phyloP scores from a whole-genome alignment of 2,113 vertebrate species.

The Rhinogobius similis region DNA sequence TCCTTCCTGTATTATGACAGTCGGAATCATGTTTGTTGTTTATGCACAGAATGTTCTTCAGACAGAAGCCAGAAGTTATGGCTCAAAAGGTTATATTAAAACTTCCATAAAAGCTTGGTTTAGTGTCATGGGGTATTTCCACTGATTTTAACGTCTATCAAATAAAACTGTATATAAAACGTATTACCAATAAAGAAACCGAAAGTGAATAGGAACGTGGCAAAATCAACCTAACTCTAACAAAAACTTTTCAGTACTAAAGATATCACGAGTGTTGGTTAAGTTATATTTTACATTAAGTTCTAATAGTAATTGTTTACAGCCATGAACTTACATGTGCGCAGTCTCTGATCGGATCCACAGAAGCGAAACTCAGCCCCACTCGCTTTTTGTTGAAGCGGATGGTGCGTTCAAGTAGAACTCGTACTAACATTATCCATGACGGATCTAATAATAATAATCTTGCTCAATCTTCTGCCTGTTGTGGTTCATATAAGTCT shows the following conservation, averaged over 20 bases:
- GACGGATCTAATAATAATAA: neutral
- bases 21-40: neutral
- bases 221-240: neutral
- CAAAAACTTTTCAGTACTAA: neutral
- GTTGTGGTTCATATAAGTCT: neutral
- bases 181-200: slow-evolving; percentile 27
- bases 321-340: slow-evolving; percentile 1
- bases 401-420: neutral
- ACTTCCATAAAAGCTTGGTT: neutral
- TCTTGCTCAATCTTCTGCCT: neutral
- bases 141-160: neutral
- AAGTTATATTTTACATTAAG: neutral
- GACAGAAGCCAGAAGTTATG: too few species aligned
- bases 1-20: too few species aligned
- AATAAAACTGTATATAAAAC: too few species aligned
- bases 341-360: neutral
- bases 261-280: neutral
- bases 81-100: neutral
- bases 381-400: too few species aligned
- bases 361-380: neutral
- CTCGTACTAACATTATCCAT: neutral
- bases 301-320: neutral
- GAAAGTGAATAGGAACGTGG: slow-evolving; percentile 35
- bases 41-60: neutral
- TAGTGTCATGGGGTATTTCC: neutral